Evolutionary conservation across 2,113 vertebrate genomes (phyloP).

Genomic region (Sceloporus undulatus): DNA sequence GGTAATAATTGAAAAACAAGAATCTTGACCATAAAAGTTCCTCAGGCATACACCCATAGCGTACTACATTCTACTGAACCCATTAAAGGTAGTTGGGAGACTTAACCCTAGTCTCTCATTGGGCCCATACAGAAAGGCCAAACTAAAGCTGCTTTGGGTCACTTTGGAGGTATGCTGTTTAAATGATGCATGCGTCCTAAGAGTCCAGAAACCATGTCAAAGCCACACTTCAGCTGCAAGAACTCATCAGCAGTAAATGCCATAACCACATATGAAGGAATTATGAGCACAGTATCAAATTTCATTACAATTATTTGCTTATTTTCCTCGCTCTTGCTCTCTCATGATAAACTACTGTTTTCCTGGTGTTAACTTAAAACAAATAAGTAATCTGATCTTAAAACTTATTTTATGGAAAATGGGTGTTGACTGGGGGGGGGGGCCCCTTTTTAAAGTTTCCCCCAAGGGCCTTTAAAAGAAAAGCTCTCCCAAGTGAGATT

Average conservation of each 20-base stretch:
- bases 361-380: no score
- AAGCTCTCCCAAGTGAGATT: background rate
- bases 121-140: background rate
- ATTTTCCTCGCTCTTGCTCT: background rate
- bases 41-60: background rate
- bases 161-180: no score
- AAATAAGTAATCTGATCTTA: no score
- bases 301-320: background rate
- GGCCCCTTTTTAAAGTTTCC: no score
- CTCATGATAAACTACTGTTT: background rate
- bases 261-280: background rate
- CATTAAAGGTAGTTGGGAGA: background rate
- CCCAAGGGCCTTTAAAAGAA: no score
- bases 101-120: background rate
- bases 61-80: background rate
- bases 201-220: no score
- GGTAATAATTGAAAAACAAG: constrained; percentile 1
- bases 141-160: no score
- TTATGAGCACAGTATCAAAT: background rate
- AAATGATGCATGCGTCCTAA: no score
- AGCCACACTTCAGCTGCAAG: background rate
- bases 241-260: background rate
- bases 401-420: background rate
- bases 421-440: background rate
- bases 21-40: background rate